phyloP scores from a whole-genome alignment of 2,113 vertebrate species.

The Trichechus manatus region DNA sequence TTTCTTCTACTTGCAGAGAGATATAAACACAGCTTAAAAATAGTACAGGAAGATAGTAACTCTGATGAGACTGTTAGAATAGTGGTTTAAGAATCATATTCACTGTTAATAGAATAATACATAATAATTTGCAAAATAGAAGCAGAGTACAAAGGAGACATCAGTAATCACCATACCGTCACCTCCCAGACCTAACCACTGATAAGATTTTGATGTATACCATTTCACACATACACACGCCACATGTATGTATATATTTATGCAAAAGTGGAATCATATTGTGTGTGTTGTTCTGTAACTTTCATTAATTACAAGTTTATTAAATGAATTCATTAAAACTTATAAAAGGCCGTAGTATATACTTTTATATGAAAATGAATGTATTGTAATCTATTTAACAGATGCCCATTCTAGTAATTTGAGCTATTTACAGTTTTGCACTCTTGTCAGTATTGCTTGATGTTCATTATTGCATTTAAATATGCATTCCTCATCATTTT shows the following conservation, averaged over 20 bases:
- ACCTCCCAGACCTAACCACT: neutral
- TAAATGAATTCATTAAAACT: neutral
- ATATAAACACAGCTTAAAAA: conserved; percentile 9
- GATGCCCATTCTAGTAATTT: neutral
- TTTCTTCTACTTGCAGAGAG: conserved; percentile 6
- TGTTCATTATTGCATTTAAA: neutral
- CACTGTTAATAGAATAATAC: conserved; percentile 32
- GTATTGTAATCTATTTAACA: neutral
- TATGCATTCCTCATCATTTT: neutral
- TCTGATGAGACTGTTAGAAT: neutral
- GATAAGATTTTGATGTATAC: neutral
- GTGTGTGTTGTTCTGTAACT: neutral
- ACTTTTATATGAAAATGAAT: neutral
- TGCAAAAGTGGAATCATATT: neutral
- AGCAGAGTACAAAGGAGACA: neutral
- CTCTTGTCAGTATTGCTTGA: neutral
- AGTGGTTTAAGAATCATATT: neutral
- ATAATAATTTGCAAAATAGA: conserved; percentile 44
- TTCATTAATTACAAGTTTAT: neutral
- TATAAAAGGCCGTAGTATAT: neutral
- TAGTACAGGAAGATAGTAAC: neutral
- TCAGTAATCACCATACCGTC: neutral
- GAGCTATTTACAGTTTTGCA: neutral
- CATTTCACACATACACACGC: neutral
- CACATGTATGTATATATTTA: neutral